phyloP scores from a whole-genome alignment of 1,140 invertebrate species.

The Octopus sinensis region DNA sequence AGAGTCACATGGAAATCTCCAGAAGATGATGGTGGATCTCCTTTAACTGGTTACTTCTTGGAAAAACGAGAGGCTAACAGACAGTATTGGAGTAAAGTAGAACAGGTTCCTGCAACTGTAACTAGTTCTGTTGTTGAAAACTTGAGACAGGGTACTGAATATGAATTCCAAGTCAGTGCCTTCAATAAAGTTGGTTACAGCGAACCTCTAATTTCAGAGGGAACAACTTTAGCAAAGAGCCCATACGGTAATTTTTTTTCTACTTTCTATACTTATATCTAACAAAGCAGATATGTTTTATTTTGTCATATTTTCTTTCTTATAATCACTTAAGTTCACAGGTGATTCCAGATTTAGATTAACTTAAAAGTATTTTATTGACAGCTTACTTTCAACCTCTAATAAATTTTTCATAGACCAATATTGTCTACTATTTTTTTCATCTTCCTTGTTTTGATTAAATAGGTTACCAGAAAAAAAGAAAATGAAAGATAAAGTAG shows the following conservation, averaged over 20 bases:
- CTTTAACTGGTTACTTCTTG: constrained; percentile 49
- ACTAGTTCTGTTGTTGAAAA: constrained; percentile 79
- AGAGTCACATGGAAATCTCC: constrained; percentile 33
- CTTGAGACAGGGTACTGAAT: constrained; percentile 84
- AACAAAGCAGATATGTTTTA: background rate
- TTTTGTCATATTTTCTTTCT: background rate
- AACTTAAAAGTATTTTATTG: too few relatives aligned
- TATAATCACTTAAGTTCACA: too few relatives aligned
- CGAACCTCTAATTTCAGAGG: constrained; percentile 72
- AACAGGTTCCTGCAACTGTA: constrained; percentile 30
- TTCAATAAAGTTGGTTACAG: constrained; percentile 96
- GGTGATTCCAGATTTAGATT: too few relatives aligned
- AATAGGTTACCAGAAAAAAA: too few relatives aligned
- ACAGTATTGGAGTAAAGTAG: constrained; percentile 83
- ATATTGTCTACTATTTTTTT: too few relatives aligned
- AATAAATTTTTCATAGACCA: too few relatives aligned
- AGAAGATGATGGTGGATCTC: constrained; percentile 62
- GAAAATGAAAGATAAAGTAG: too few relatives aligned
- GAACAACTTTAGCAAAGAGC: constrained; percentile 83
- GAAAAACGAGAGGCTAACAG: constrained; percentile 63
- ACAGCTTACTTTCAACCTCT: too few relatives aligned
- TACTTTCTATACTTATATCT: background rate
- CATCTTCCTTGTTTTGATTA: too few relatives aligned
- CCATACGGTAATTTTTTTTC: constrained; percentile 73
- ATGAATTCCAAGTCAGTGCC: constrained; percentile 91